Evolutionary conservation across 2,113 vertebrate genomes (phyloP), one percentile per base, ranked within the genome.

Genomic region (Erythrocercus mccallii): DNA sequence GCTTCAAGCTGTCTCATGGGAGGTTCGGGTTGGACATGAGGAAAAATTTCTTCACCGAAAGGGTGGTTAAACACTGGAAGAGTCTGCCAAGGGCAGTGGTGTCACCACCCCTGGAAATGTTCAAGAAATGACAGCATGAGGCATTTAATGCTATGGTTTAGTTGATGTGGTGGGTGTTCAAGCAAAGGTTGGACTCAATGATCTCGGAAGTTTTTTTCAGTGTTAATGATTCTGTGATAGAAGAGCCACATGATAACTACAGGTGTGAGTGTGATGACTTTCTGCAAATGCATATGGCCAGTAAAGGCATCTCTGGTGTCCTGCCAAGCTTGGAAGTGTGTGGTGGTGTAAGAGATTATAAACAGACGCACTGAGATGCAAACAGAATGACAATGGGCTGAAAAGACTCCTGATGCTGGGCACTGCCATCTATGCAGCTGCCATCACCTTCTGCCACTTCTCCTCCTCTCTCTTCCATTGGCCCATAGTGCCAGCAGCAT

Each of bases 101-200:
- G 30, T 53, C 53, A 60, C 10, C 38, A 54, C 31, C 17, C 30
- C n/a, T 60, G 28, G 13, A 60, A 81, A n/a, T 30, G 20, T 51
- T 45, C 8, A 68, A 53, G 20, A 74, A 74, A n/a, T 40, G 11
- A 40, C n/a, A 60, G n/a, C 5, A 68, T 10, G 16, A 61, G n/a
- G 21, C 24, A 35, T 30, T 76, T 76, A 54, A 66, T 35, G 17
- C 8, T 31, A 2, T 54, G 30, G n/a, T 47, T 69, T 61, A 40
- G 30, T 42, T 76, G 25, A 27, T 38, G 12, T 35, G 24, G 20
- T 30, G 5, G 5, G 10, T 61, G 47, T 23, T 61, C 6, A 12
- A 24, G 21, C 30, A 42, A 61, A 54, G 47, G 22, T 3, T 47
- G 30, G 25, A 31, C 17, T 69, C 0, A 0, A 40, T 22, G 40